Evolutionary conservation across 2,797 vertebrate species (phyloP).

Genomic region (Ispidina picta): DNA sequence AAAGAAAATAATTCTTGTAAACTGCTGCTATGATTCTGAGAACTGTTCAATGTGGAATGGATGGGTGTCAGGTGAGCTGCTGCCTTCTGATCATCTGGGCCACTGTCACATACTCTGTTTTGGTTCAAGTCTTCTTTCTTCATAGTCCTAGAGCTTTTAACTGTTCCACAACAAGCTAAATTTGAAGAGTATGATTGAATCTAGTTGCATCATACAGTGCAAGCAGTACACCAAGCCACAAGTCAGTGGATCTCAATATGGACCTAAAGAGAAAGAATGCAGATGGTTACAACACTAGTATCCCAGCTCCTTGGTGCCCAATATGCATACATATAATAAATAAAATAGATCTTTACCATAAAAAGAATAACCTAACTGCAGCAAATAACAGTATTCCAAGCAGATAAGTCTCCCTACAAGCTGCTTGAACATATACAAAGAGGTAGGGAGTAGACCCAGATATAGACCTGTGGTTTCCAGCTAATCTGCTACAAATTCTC

Average conservation of each 20-base stretch:
- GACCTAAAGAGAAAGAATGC: constrained; percentile 80
- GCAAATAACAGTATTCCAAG: background rate
- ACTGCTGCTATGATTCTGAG: background rate
- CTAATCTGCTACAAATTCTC: background rate
- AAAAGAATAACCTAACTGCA: background rate
- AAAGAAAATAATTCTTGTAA: constrained; percentile 24
- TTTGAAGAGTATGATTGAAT: background rate
- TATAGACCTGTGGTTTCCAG: background rate
- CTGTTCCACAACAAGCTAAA: constrained; percentile 24
- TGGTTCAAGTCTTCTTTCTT: constrained; percentile 9
- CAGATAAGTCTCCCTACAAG: background rate
- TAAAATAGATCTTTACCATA: background rate
- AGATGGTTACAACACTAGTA: background rate
- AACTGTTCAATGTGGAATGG: background rate
- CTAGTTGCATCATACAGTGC: background rate
- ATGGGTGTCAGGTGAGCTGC: background rate
- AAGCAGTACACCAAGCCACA: background rate
- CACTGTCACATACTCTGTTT: background rate
- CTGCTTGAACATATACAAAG: background rate
- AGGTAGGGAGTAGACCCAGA: background rate
- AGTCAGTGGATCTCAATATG: constrained; percentile 97
- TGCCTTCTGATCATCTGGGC: background rate
- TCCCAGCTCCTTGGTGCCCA: background rate
- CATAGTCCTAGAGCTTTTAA: background rate
- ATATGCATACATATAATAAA: background rate